phyloP scores from a whole-genome alignment of 2,888 invertebrate species.

The Ditula angustiorana region DNA sequence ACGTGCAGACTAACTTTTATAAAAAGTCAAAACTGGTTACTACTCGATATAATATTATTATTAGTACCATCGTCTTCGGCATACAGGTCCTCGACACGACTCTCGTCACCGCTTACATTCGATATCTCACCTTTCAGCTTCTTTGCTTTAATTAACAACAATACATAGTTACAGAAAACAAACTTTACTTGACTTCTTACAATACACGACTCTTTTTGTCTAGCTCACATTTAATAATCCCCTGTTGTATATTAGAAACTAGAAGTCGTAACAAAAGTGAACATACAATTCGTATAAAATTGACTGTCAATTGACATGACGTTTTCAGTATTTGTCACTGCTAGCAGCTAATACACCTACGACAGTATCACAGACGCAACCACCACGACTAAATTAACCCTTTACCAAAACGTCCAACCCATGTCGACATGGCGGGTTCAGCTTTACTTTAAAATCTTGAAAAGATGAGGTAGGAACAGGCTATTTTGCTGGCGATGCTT shows the following conservation, averaged over 20 bases:
- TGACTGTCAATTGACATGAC: constrained; percentile 5
- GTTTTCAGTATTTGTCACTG: not conserved
- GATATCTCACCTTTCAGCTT: constrained; percentile 76
- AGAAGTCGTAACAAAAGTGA: constrained; percentile 17
- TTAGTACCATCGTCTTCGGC: constrained; percentile 73
- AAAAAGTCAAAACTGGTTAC: constrained; percentile 9
- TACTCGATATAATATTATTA: constrained; percentile 44
- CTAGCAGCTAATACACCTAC: constrained; percentile 2
- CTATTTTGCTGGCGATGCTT: constrained; percentile 74
- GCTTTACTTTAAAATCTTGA: constrained; percentile 64
- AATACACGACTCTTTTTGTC: constrained; percentile 19
- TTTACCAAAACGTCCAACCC: constrained; percentile 60
- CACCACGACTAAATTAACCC: constrained; percentile 48
- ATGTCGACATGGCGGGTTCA: constrained; percentile 58
- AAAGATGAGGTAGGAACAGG: constrained; percentile 64
- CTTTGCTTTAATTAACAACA: constrained; percentile 79
- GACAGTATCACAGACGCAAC: constrained; percentile 36
- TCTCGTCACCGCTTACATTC: constrained; percentile 68
- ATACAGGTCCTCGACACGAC: constrained; percentile 63
- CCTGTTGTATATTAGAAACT: constrained; percentile 3
- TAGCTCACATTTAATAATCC: constrained; percentile 11
- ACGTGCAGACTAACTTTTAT: constrained; percentile 13
- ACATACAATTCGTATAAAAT: constrained; percentile 14
- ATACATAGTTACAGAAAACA: constrained; percentile 47
- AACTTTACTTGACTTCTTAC: constrained; percentile 6